phyloP scores from a whole-genome alignment of 30 jellyfish, hydroid and myxozoan species.

The Rhopilema esculentum region DNA sequence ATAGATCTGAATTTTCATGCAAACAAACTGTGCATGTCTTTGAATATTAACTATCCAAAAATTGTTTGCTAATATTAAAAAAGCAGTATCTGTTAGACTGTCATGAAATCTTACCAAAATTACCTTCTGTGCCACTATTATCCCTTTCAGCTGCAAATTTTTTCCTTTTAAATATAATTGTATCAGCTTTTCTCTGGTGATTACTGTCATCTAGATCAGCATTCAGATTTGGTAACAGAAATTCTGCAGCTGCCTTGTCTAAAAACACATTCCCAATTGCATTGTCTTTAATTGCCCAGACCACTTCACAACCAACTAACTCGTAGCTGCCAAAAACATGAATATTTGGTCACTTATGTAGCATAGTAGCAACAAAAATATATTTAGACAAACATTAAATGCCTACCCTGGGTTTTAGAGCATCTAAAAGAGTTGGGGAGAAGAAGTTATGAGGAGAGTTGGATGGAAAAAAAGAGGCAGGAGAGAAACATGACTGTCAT shows the following conservation, averaged over 20 bases:
- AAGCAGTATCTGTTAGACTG: neutral
- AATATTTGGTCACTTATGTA: neutral
- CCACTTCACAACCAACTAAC: conserved; percentile 76
- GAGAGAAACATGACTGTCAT: too few species aligned
- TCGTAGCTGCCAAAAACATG: conserved; percentile 61
- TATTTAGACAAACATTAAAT: too few species aligned
- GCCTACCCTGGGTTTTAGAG: too few species aligned
- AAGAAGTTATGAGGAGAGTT: too few species aligned
- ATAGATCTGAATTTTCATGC: too few species aligned
- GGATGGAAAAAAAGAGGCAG: too few species aligned
- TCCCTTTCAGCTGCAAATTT: conserved; percentile 65
- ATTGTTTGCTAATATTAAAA: too few species aligned
- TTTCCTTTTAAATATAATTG: conserved; percentile 65
- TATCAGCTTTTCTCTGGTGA: conserved; percentile 60
- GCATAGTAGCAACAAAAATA: too few species aligned
- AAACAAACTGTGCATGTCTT: too few species aligned
- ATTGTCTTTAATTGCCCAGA: conserved; percentile 89
- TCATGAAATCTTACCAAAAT: neutral
- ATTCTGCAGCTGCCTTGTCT: conserved; percentile 91
- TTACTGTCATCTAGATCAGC: conserved; percentile 2
- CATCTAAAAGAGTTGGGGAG: too few species aligned
- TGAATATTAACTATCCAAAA: too few species aligned
- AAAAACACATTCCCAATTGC: conserved; percentile 84
- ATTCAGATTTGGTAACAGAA: conserved; percentile 68
- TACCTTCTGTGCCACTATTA: neutral